A percentile compares a stretch with the other conserved stretches of the same genome.
Conservation (phyloP, 2,888 invertebrate species). For the Zootermopsis nevadensis region DNA sequence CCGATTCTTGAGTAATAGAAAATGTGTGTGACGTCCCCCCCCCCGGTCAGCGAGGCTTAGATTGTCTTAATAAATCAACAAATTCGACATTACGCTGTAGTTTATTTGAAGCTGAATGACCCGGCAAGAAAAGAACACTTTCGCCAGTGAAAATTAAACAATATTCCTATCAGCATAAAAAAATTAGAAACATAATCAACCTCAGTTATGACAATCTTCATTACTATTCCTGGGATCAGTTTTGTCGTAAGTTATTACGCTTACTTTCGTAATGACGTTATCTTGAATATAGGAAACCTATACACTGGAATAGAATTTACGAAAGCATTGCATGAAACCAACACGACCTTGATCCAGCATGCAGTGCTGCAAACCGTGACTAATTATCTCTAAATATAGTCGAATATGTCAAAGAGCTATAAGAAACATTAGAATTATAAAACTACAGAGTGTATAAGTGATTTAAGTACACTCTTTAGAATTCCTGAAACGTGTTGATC, state of each 20-base stretch:
- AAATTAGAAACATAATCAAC: too few relatives aligned
- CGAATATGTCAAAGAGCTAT: background rate
- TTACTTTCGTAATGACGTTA: background rate
- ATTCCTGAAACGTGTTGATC: background rate
- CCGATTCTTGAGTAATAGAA: too few relatives aligned
- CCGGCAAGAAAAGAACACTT: too few relatives aligned
- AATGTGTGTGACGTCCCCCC: too few relatives aligned
- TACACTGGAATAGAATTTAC: conserved; percentile 4
- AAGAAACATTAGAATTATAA: background rate
- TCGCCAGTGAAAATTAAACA: too few relatives aligned
- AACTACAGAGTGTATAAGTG: background rate
- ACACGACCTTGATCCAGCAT: conserved; percentile 27
- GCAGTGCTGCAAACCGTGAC: conserved; percentile 1
- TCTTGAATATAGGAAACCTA: background rate
- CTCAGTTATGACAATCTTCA: background rate
- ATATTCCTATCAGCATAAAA: too few relatives aligned
- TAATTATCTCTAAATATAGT: conserved; percentile 23
- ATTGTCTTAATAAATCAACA: too few relatives aligned
- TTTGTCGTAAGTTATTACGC: background rate
- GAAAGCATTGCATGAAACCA: background rate
- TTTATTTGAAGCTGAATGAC: too few relatives aligned
- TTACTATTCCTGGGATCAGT: background rate
- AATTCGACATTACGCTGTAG: too few relatives aligned
- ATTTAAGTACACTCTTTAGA: background rate
- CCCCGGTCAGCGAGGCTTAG: too few relatives aligned